These are phyloP conservation scores for Pachydiplax longipennis DNA, from an alignment of 2,888 invertebrate species.

Conservation along the genomic window DNA sequence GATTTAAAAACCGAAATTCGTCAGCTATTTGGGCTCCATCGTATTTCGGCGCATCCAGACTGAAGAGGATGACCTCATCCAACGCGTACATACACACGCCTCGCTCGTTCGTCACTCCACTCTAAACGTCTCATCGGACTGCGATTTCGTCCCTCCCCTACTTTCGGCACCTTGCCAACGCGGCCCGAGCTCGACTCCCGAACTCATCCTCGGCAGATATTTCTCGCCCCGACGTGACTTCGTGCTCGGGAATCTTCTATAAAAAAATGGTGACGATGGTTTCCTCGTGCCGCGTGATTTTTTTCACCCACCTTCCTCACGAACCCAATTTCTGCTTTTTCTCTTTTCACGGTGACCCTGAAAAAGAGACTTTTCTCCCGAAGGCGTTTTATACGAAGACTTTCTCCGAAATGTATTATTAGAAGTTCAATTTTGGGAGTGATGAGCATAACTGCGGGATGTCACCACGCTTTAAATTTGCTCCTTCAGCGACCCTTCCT, in stretches of 20 bases:
- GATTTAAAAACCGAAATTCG: too few relatives aligned
- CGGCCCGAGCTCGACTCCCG: background rate
- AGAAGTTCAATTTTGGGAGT: slow-evolving; percentile 30
- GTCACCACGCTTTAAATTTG: background rate
- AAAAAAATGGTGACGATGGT: background rate
- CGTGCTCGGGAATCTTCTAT: background rate
- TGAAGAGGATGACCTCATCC: slow-evolving; percentile 14
- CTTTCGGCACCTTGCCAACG: background rate
- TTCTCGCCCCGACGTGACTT: background rate
- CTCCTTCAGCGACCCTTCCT: too few relatives aligned
- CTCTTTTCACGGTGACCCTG: background rate
- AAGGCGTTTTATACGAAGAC: background rate
- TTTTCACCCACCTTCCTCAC: background rate
- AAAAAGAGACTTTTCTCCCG: background rate
- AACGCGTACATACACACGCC: background rate
- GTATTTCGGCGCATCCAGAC: background rate
- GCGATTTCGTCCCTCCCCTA: background rate
- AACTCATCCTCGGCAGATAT: background rate
- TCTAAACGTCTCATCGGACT: background rate
- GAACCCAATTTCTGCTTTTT: background rate
- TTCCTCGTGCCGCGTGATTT: background rate
- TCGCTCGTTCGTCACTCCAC: background rate
- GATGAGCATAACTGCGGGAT: slow-evolving; percentile 6
- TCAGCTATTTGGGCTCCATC: background rate
- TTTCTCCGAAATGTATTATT: slow-evolving; percentile 29